Evolutionary conservation across 64 coral and sea anemone genomes (phyloP).

Genomic region (Pachyseris speciosa): DNA sequence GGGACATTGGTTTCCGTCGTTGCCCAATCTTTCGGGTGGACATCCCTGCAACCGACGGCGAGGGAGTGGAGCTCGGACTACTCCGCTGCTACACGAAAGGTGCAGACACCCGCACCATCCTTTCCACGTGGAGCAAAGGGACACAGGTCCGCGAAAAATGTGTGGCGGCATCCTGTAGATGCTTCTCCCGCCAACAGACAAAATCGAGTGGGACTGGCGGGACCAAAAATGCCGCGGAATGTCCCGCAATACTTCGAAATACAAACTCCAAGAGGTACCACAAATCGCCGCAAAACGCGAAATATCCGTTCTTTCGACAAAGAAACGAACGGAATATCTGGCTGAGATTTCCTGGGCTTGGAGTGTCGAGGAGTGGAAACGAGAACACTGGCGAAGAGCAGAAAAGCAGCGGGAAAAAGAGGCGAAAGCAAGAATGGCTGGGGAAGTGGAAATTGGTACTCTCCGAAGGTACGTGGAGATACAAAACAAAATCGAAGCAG

Average conservation of each 20-base stretch:
- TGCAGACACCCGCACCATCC: too few species aligned
- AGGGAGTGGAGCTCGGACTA: slow-evolving; percentile 14
- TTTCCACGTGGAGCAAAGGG: too few species aligned
- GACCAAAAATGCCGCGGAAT: slow-evolving; percentile 37
- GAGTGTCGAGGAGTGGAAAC: not conserved
- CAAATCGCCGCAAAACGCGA: not conserved
- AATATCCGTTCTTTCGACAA: slow-evolving; percentile 32
- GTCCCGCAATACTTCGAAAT: not conserved
- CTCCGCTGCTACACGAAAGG: too few species aligned
- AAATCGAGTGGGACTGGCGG: too few species aligned
- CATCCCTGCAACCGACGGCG: not conserved
- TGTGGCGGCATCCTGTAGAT: too few species aligned
- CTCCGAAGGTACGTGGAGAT: not conserved
- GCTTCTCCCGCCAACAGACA: too few species aligned
- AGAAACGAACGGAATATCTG: not conserved
- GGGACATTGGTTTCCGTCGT: slow-evolving; percentile 10
- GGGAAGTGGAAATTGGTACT: not conserved
- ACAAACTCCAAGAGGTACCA: not conserved
- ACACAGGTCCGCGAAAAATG: too few species aligned
- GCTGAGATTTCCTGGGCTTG: not conserved
- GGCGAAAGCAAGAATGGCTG: not conserved
- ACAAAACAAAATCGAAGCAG: not conserved
- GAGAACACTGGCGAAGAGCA: too few species aligned
- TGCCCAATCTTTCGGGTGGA: slow-evolving; percentile 34
- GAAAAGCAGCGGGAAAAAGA: not conserved